Base-by-base conservation (phyloP, 2,888 invertebrate genomes). In the Sclerodermus sp. region DNA sequence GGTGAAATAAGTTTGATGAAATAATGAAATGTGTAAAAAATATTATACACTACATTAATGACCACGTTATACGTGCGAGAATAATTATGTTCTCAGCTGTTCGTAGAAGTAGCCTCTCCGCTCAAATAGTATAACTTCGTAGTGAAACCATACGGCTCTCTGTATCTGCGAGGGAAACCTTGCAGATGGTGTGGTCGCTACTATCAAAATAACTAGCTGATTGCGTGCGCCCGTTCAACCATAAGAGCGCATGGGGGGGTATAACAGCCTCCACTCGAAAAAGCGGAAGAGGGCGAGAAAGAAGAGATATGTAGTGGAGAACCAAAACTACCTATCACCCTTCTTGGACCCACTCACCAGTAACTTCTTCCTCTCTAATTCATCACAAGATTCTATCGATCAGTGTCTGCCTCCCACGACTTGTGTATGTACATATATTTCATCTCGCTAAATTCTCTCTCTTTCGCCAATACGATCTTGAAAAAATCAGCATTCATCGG, bases 131-230 rank as follows among this genome's bases (percentile, higher is more conserved):
- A 3, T 23, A 23, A 23, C 23, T 23, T 23, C 23, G 23, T 23
- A 23, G 23, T 23, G 23, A 23, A 59, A 53, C 43, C 52, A 48
- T 57, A 55, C 53, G 47, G 41, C 42, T 29, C 45, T 42, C 39
- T 43, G 34, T 49, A 47, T 55, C 46, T 55, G 49, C 30, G 41
- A 36, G 49, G 49, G 54, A 58, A 62, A 55, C 40, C 51, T 44
- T 51, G 50, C 62, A 64, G 60, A 60, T 56, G 53, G 40, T 49
- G 48, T 40, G 44, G 42, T 13, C 42, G 56, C 41, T 47, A 53
- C 58, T 57, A 55, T 64, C 51, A 58, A 64, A 66, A 60, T 65
- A 64, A 58, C 59, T 64, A 57, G 57, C 54, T 55, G 54, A 65
- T 65, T 61, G 60, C 64, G 58, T 64, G 64, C 47, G 56, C 16